Conservation (phyloP, 2,797 vertebrate species). For the Varecia variegata region DNA sequence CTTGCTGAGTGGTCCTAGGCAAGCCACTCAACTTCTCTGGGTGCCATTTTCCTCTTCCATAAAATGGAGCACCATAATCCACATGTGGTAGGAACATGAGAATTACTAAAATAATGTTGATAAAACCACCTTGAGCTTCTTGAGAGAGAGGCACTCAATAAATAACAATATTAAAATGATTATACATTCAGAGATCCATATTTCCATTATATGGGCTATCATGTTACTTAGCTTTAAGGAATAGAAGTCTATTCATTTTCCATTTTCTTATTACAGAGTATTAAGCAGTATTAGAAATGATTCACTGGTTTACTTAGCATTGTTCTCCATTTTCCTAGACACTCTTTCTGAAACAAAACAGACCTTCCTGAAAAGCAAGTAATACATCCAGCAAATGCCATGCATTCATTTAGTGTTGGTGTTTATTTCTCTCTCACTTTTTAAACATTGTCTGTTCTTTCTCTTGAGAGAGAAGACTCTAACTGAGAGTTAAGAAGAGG, state of each 20-base stretch:
- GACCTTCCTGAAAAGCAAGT: constrained; percentile 6
- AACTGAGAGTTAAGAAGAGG: constrained; percentile 16
- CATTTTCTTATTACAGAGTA: constrained; percentile 52
- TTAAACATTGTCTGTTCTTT: constrained; percentile 43
- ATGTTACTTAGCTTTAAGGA: constrained; percentile 57
- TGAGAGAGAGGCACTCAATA: not conserved
- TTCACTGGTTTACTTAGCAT: constrained; percentile 59
- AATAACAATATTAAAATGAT: constrained; percentile 19
- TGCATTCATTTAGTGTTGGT: constrained; percentile 50
- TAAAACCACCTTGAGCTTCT: not conserved
- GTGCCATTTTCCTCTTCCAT: not conserved
- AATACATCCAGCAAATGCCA: constrained; percentile 26
- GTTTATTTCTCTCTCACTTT: constrained; percentile 55
- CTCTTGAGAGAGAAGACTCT: not conserved
- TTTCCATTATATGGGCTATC: constrained; percentile 51
- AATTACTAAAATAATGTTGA: not conserved
- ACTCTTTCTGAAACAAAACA: constrained; percentile 62
- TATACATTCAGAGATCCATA: not conserved
- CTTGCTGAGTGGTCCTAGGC: not conserved
- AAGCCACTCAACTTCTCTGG: not conserved
- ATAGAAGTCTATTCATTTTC: constrained; percentile 55
- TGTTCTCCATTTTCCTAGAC: constrained; percentile 53
- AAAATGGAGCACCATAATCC: not conserved
- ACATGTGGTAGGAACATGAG: not conserved
- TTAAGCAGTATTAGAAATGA: constrained; percentile 72